Conservation (phyloP, 2,797 vertebrate species). For the Podarcis siculus region DNA sequence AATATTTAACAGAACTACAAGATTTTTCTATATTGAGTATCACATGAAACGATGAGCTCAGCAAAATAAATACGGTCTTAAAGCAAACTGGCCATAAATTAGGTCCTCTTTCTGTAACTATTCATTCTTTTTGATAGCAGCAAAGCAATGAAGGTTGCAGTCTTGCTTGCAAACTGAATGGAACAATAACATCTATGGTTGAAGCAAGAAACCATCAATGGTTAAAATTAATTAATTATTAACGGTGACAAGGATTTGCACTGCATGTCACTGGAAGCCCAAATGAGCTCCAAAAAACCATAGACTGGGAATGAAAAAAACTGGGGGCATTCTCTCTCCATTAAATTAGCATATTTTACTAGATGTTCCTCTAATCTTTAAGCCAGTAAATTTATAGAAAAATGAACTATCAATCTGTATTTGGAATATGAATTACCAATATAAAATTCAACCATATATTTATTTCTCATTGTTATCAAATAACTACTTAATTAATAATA, state of each 20-base stretch:
- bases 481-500: slow-evolving; percentile 17
- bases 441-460: background rate
- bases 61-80: background rate
- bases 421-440: background rate
- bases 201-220: background rate
- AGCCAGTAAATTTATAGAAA: background rate
- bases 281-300: background rate
- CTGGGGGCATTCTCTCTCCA: background rate
- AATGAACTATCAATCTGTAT: background rate
- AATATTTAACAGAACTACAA: background rate
- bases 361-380: background rate
- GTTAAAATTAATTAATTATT: background rate
- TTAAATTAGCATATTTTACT: background rate
- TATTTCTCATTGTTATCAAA: background rate
- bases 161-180: background rate
- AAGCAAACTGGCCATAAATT: background rate
- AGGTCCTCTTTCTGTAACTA: background rate
- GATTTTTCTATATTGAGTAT: background rate
- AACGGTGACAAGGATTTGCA: background rate
- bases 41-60: background rate
- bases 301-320: background rate
- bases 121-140: background rate
- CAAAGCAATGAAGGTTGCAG: background rate
- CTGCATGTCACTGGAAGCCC: background rate
- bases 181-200: background rate